Base-by-base conservation (phyloP, 1,140 invertebrate species). In the Scaptomyza graminum region DNA sequence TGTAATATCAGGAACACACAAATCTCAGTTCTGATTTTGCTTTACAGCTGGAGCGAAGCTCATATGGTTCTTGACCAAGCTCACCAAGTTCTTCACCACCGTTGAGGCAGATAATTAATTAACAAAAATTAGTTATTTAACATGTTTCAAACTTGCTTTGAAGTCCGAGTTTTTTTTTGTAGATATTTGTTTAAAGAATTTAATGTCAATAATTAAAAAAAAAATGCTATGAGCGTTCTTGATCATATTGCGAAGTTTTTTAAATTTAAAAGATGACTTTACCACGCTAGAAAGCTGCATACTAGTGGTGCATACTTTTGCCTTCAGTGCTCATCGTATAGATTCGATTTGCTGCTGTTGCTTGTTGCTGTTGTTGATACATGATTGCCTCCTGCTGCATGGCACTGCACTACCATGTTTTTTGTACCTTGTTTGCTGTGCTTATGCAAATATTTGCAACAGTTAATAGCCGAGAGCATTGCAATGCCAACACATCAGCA, bases 401-500 rank as follows among this genome's bases (percentile, higher is more conserved):
- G 71, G 52, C 72, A 62, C 57, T 68, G 63, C 73, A 16, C 18
- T 63, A 31, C 56, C 2, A 63, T 39, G 37, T 52, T 83, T 68
- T 85, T 62, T 79, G 67, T n/a, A n/a, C 62, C 56, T 63, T 55
- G 60, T 65, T 76, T 74, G 77, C 74, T 78, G 75, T 82, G 77
- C 70, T 78, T 82, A 60, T 65, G 78, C 70, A 87, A 87, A 87
- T 87, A 88, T 87, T 87, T 87, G 75, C 69, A 62, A 56, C 67
- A 82, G 83, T 88, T 87, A 87, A 87, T 87, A 88, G 83, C 82
- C 82, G 88, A 68, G 46, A 85, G 82, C 82, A 49, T 54, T 74
- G 78, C 50, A 71, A 74, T 64, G 66, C 69, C 63, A 60, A 64
- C 78, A 76, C 81, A 74, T 80, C 79, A 83, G 52, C 56, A 60